Conservation (phyloP, 2,797 vertebrate genomes). For the Artibeus lituratus region DNA sequence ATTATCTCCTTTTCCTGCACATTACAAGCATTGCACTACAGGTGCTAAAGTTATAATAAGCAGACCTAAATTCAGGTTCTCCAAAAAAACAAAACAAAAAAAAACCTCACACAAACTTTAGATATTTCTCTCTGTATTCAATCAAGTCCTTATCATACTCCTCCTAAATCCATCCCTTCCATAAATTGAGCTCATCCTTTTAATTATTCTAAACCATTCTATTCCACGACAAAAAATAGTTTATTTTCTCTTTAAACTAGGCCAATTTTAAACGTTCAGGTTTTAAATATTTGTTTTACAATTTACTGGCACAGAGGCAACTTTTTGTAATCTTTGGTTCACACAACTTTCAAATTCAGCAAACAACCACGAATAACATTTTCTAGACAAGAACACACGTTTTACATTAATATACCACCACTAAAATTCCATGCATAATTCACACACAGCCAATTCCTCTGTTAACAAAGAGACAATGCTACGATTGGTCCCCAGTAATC, state of each 20-base stretch:
- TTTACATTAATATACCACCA: slow-evolving; percentile 78
- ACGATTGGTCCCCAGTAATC: slow-evolving; percentile 72
- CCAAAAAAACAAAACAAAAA: slow-evolving; percentile 48
- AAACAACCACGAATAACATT: slow-evolving; percentile 80
- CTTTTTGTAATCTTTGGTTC: slow-evolving; percentile 78
- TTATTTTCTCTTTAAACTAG: slow-evolving; percentile 74
- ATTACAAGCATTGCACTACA: slow-evolving; percentile 64
- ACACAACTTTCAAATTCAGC: slow-evolving; percentile 83
- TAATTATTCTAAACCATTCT: slow-evolving; percentile 60
- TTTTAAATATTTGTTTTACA: slow-evolving; percentile 67
- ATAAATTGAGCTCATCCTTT: slow-evolving; percentile 66
- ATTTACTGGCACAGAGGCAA: slow-evolving; percentile 75
- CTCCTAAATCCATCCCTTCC: slow-evolving; percentile 77
- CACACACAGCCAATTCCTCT: slow-evolving; percentile 82
- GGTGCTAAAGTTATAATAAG: slow-evolving; percentile 65
- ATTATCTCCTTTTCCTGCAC: slow-evolving; percentile 39
- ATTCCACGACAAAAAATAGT: slow-evolving; percentile 72
- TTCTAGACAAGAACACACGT: slow-evolving; percentile 80
- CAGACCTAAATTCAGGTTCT: slow-evolving; percentile 79
- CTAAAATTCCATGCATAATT: slow-evolving; percentile 79
- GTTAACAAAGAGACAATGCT: slow-evolving; percentile 79
- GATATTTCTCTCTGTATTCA: slow-evolving; percentile 69
- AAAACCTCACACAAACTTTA: slow-evolving; percentile 72
- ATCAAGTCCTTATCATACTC: slow-evolving; percentile 74
- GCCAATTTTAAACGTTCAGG: slow-evolving; percentile 64